phyloP scores from a whole-genome alignment of 2,113 vertebrate species.

The Microcebus murinus region DNA sequence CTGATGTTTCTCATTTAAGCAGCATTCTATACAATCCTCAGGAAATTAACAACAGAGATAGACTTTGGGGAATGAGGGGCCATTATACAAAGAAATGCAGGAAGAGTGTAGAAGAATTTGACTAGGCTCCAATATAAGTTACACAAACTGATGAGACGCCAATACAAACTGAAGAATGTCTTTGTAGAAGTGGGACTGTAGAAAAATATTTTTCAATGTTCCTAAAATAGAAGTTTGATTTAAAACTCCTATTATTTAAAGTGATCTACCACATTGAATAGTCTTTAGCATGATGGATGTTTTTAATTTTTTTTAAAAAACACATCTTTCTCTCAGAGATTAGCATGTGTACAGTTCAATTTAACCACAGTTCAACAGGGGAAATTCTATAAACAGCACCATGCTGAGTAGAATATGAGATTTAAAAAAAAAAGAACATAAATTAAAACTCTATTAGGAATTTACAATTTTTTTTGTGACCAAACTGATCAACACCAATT shows the following conservation, averaged over 20 bases:
- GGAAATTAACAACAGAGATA: slow-evolving; percentile 78
- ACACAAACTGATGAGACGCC: neutral
- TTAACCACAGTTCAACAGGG: neutral
- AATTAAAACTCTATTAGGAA: neutral
- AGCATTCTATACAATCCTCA: slow-evolving; percentile 60
- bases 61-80: slow-evolving; percentile 11
- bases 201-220: neutral
- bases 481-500: neutral
- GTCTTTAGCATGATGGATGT: neutral
- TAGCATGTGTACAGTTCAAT: neutral
- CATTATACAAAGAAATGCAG: slow-evolving; percentile 43
- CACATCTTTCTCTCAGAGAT: slow-evolving; percentile 28
- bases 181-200: neutral
- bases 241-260: slow-evolving; percentile 37
- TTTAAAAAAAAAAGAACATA: neutral
- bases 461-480: neutral
- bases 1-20: slow-evolving; percentile 77
- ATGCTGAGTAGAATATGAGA: neutral
- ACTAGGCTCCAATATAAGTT: slow-evolving; percentile 2
- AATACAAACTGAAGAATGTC: neutral
- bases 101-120: slow-evolving; percentile 30
- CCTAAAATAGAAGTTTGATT: slow-evolving; percentile 48
- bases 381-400: neutral
- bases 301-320: neutral
- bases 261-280: neutral